Conservation (phyloP, 2,888 invertebrate species). For the Morinoia aosen region DNA sequence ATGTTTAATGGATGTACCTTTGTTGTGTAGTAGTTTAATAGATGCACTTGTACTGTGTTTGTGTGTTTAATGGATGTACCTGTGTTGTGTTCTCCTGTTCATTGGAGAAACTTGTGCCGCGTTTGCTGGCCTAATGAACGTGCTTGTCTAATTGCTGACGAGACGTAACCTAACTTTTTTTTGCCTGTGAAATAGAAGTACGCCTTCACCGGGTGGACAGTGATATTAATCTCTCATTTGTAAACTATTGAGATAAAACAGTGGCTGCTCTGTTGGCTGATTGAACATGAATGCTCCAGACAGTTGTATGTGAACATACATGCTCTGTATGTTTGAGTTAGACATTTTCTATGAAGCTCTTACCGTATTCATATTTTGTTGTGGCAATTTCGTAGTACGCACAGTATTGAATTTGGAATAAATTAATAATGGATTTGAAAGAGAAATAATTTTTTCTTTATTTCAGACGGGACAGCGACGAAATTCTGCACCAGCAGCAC, state of each 20-base stretch:
- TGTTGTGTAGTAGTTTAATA: background rate
- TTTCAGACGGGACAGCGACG: slow-evolving; percentile 29
- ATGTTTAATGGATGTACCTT: background rate
- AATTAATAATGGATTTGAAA: background rate
- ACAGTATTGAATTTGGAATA: background rate
- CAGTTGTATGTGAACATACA: too few relatives aligned
- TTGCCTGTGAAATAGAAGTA: too few relatives aligned
- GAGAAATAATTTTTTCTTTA: background rate
- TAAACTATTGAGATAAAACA: background rate
- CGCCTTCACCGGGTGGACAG: background rate
- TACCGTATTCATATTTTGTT: background rate
- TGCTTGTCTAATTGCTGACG: too few relatives aligned
- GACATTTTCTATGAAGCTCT: background rate
- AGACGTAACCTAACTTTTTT: too few relatives aligned
- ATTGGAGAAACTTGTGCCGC: background rate
- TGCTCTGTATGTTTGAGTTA: background rate
- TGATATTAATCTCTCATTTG: background rate
- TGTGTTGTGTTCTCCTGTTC: background rate
- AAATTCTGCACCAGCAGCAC: background rate
- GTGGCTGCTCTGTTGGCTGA: too few relatives aligned
- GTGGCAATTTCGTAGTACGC: background rate
- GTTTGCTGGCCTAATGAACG: background rate
- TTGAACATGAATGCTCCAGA: too few relatives aligned
- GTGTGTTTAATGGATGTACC: background rate
- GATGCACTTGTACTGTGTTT: too few relatives aligned